Evolutionary conservation across 2,113 vertebrate species (phyloP).

Genomic region (Mus spicilegus): DNA sequence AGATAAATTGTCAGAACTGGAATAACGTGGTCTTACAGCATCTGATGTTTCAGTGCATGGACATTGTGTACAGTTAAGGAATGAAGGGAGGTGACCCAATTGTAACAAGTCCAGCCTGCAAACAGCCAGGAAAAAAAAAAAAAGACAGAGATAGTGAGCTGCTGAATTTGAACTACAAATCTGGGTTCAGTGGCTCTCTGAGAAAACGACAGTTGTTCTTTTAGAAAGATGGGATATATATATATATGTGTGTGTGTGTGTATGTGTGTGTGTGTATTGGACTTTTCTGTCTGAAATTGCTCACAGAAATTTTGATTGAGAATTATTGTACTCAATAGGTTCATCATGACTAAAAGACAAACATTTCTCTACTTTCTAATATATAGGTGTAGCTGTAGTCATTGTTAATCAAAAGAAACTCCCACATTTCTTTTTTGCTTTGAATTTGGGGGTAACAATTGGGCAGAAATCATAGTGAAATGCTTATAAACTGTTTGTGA

Average conservation of each 20-base stretch:
- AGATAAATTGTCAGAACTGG: constrained; percentile 16
- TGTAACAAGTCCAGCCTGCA: neutral
- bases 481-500: constrained; percentile 25
- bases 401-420: constrained; percentile 44
- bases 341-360: neutral
- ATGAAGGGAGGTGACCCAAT: neutral
- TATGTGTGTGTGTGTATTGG: too few relatives aligned
- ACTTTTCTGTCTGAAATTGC: constrained; percentile 46
- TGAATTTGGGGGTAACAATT: constrained; percentile 17
- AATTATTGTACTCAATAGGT: constrained; percentile 6
- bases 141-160: neutral
- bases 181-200: neutral
- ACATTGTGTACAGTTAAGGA: neutral
- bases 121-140: neutral
- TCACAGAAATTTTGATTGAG: constrained; percentile 49
- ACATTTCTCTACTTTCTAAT: constrained; percentile 62
- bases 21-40: constrained; percentile 31
- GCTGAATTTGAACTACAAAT: constrained; percentile 44
- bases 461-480: constrained; percentile 16
- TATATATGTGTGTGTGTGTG: neutral
- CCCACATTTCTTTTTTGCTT: constrained; percentile 12
- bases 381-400: constrained; percentile 6
- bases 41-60: neutral
- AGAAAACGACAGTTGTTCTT: constrained; percentile 48
- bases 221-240: neutral